Evolutionary conservation across 1,140 invertebrate genomes (phyloP).

Genomic region (Teleogryllus occipitalis): DNA sequence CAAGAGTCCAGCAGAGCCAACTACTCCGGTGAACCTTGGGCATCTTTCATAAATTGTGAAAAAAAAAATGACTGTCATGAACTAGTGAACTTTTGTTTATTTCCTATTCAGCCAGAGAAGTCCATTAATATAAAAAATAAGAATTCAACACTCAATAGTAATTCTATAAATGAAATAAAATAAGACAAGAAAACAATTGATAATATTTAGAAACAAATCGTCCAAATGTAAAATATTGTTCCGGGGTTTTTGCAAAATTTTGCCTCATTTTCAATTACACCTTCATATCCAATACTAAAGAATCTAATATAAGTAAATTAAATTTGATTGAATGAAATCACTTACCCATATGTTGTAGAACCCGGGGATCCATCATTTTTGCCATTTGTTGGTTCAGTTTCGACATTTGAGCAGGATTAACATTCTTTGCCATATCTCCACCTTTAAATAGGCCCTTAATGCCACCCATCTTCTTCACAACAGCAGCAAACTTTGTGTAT

Average conservation of each 20-base stretch:
- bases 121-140: too few relatives aligned
- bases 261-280: background rate
- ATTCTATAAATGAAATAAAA: background rate
- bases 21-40: too few relatives aligned
- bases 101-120: too few relatives aligned
- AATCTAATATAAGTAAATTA: background rate
- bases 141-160: too few relatives aligned
- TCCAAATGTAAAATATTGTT: background rate
- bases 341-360: conserved; percentile 87
- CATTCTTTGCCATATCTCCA: conserved; percentile 97
- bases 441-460: conserved; percentile 98
- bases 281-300: background rate
- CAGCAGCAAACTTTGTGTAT: conserved; percentile 98
- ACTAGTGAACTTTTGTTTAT: too few relatives aligned
- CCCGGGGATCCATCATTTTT: conserved; percentile 98
- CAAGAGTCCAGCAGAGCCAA: too few relatives aligned
- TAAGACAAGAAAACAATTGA: background rate
- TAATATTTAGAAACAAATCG: background rate
- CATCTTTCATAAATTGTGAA: too few relatives aligned
- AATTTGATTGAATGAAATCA: conserved; percentile 11
- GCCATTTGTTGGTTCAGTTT: conserved; percentile 99
- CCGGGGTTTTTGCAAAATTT: background rate
- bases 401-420: conserved; percentile 96
- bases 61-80: too few relatives aligned
- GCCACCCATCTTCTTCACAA: conserved; percentile 99